These are phyloP conservation scores for Carposina sasakii DNA, from an alignment of 1,140 invertebrate species.

Conservation along the genomic window DNA sequence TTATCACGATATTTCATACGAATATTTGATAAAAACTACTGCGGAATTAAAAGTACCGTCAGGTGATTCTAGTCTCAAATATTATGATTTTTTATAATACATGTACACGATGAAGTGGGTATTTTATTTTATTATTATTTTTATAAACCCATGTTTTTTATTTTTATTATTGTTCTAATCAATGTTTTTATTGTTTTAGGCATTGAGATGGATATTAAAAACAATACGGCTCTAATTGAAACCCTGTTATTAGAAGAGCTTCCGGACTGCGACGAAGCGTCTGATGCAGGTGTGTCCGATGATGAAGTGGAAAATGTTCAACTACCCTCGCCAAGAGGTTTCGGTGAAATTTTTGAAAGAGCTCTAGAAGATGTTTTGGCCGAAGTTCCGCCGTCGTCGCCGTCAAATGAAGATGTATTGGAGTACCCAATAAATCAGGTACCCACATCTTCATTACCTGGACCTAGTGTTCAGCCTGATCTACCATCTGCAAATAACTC, in stretches of 20 bases:
- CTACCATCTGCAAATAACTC: no score
- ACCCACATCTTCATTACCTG: no score
- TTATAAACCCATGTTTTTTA: no score
- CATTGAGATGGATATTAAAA: slow-evolving; percentile 34
- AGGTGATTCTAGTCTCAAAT: slow-evolving; percentile 30
- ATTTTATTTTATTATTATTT: slow-evolving; percentile 26
- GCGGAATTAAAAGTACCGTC: slow-evolving; percentile 33
- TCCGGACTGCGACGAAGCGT: slow-evolving; percentile 32
- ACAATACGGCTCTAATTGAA: slow-evolving; percentile 37
- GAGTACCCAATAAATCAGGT: no score
- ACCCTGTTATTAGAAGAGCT: slow-evolving; percentile 32
- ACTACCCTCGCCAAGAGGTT: no score
- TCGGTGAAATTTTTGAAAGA: no score
- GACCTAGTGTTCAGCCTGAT: no score
- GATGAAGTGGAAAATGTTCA: no score
- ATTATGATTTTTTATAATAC: slow-evolving; percentile 28
- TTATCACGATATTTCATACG: slow-evolving; percentile 28
- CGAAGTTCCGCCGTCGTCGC: no score
- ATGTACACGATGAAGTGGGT: slow-evolving; percentile 29
- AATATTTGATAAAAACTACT: slow-evolving; percentile 34
- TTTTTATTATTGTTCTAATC: slow-evolving; percentile 22
- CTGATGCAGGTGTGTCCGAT: slow-evolving; percentile 34
- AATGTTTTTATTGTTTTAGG: slow-evolving; percentile 33
- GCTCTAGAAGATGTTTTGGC: no score
- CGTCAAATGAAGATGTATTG: no score